These are phyloP conservation scores for Festucalex cinctus DNA, from an alignment of 2,113 vertebrate species.

Conservation along the genomic window DNA sequence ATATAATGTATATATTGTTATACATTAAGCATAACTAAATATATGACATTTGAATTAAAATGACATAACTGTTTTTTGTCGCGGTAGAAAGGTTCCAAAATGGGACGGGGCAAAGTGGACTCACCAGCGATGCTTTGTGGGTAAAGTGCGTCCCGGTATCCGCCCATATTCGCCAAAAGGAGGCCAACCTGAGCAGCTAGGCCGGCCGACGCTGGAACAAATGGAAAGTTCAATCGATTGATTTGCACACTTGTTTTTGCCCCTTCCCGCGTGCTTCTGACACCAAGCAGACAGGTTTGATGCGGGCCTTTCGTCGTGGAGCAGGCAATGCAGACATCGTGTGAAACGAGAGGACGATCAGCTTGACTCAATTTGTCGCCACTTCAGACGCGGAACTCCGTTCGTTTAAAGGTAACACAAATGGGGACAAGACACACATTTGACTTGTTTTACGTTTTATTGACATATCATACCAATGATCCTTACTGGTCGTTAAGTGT, in stretches of 20 bases:
- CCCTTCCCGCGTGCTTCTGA: constrained; percentile 27
- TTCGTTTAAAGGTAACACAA: constrained; percentile 70
- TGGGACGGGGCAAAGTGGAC: constrained; percentile 44
- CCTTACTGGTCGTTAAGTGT: rapidly evolving
- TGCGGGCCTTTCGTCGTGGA: constrained; percentile 51
- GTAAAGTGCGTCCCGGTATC: constrained; percentile 75
- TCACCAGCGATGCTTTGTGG: constrained; percentile 68
- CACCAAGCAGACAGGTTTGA: constrained; percentile 31
- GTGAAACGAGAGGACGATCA: constrained; percentile 63
- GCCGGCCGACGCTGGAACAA: constrained; percentile 58
- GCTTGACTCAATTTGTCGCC: constrained; percentile 67
- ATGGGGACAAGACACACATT: constrained; percentile 30
- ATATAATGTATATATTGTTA: not conserved
- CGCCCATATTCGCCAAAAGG: constrained; percentile 75
- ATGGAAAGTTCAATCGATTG: constrained; percentile 73
- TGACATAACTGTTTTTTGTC: not conserved
- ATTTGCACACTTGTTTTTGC: constrained; percentile 43
- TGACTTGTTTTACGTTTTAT: not conserved
- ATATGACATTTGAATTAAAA: not conserved
- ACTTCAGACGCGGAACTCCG: constrained; percentile 76
- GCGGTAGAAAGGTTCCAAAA: not conserved
- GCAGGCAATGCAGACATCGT: constrained; percentile 70
- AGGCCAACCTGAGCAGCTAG: constrained; percentile 68
- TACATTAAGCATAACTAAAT: not conserved
- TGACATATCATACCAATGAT: not conserved